Evolutionary conservation across 2,113 vertebrate species (phyloP).

Genomic region (Rhipidura dahli): DNA sequence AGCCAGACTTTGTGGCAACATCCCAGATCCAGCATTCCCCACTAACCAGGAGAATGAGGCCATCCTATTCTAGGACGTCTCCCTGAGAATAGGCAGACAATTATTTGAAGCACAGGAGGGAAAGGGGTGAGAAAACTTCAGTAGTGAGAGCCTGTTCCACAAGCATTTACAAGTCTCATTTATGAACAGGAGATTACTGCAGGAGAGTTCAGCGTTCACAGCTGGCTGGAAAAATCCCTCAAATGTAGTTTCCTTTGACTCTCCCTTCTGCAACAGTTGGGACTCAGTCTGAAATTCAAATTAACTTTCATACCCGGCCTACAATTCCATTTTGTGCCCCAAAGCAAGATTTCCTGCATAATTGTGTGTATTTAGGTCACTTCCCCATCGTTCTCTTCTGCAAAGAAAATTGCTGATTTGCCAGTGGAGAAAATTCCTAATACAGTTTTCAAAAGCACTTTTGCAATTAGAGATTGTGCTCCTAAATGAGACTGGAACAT

Average conservation of each 20-base stretch:
- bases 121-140: not conserved
- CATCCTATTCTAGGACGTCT: not conserved
- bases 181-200: not conserved
- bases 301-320: conserved; percentile 38
- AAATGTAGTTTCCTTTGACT: not conserved
- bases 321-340: conserved; percentile 52
- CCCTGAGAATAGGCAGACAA: not conserved
- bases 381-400: conserved; percentile 52
- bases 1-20: not conserved
- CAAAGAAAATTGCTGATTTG: conserved; percentile 47
- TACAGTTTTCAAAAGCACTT: conserved; percentile 43
- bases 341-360: conserved; percentile 63
- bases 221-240: conserved; percentile 12
- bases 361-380: conserved; percentile 65
- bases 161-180: not conserved
- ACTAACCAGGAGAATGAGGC: not conserved
- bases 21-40: not conserved
- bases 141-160: not conserved
- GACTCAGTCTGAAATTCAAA: conserved; percentile 57
- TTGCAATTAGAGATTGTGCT: conserved; percentile 45
- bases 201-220: not conserved
- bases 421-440: conserved; percentile 39
- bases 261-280: conserved; percentile 45
- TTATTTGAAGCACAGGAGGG: not conserved
- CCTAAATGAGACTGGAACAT: not conserved